Base-by-base conservation (phyloP, 2,888 invertebrate species). In the Drosophila percnosoma region DNA sequence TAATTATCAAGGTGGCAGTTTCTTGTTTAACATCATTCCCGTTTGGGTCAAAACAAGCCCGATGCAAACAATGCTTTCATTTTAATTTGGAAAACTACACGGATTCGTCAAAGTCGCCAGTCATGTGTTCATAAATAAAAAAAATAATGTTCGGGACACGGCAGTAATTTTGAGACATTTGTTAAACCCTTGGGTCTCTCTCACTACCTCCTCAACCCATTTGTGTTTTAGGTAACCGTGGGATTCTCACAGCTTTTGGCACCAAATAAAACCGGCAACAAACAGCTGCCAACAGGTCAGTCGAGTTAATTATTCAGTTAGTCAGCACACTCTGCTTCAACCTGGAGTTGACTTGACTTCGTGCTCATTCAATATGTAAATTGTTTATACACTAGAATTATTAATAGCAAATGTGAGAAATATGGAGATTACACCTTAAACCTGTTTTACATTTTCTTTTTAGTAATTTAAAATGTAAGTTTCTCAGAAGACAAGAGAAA, bases 351-450 rank as follows among this genome's bases (percentile, higher is more conserved):
- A 31, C 24, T 51, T 40, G 60, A 57, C 70, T 58, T 45, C 36
- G 53, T 67, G 80, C 73, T 84, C 80, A 72, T 74, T 76, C 73
- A 73, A 76, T 68, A 83, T 87, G 83, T 75, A 86, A 87, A 87
- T 83, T 82, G 66, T 74, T 82, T 74, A 67, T 80, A 74, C 72
- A 53, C 66, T 31, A 57, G 4, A 54, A 29, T 21, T 68, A 85
- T 86, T 82, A 86, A 83, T 79, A 79, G 72, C 64, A 75, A 84
- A 84, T 85, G 83, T 73, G 74, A 52, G 74, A 81, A 83, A 80
- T 74, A 84, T 84, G 80, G 59, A 87, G 80, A 84, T 81, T 75
- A 61, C 60, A 65, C 52, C 53, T 52, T n/a, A n/a, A 61, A 70
- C 59, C 21, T 24, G 52, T 49, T 65, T 27, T 69, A 21, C 53